Conservation (phyloP, 2,888 invertebrate species). For the Tridacna gigas region DNA sequence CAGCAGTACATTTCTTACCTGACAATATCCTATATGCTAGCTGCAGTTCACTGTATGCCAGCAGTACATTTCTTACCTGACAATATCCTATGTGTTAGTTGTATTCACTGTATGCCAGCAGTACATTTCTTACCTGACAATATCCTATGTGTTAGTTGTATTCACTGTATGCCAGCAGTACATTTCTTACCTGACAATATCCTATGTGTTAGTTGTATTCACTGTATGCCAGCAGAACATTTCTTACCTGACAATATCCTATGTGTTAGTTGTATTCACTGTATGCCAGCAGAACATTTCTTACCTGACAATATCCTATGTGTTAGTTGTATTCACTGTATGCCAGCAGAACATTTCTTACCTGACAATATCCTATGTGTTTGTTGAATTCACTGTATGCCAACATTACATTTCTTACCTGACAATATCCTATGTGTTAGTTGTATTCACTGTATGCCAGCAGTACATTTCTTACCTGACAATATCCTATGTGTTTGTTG, state of each 20-base stretch:
- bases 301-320: conserved; percentile 87
- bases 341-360: conserved; percentile 86
- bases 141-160: conserved; percentile 87
- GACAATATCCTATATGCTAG: conserved; percentile 87
- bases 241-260: conserved; percentile 87
- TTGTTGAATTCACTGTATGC: conserved; percentile 87
- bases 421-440: conserved; percentile 87
- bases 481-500: conserved; percentile 86
- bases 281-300: conserved; percentile 86
- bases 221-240: conserved; percentile 86
- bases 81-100: conserved; percentile 87
- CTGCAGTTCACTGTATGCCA: conserved; percentile 87
- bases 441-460: conserved; percentile 87
- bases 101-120: conserved; percentile 86
- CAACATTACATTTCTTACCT: conserved; percentile 86
- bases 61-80: conserved; percentile 86
- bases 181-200: conserved; percentile 87
- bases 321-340: conserved; percentile 86
- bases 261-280: conserved; percentile 86
- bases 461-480: conserved; percentile 86
- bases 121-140: conserved; percentile 86
- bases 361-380: conserved; percentile 87
- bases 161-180: conserved; percentile 86
- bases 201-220: conserved; percentile 86
- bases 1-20: conserved; percentile 86